Evolutionary conservation across 2,888 invertebrate genomes (phyloP), one percentile per base, ranked within the genome.

Genomic region (Apamea sordens): DNA sequence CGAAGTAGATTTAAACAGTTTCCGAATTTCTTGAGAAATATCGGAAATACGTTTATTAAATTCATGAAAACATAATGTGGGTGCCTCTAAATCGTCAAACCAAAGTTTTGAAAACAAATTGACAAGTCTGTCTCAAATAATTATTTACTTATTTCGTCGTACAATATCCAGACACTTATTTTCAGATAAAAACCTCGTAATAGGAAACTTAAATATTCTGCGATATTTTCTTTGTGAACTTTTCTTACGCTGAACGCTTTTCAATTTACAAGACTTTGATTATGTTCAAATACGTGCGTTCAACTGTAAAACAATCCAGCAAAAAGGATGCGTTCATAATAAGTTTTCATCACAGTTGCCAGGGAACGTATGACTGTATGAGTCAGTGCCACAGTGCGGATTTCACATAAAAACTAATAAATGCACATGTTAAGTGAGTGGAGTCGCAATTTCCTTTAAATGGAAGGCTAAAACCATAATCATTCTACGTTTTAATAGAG

Each of bases 341-440:
- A 70, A 68, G 70, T 84, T 85, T 79, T 73, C 70, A 86, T 76
- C 80, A 78, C 82, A 86, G 88, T 89, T 88, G 82, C 84, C 78
- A 84, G 81, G 87, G 69, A 89, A 89, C 83, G 63, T 61, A 78
- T 88, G 86, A 83, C 47, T 86, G 36, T 59, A 80, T 89, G 88
- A 89, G 65, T 89, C 90, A 91, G 56, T 72, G 64, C 64, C 59
- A 73, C 61, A 36, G 41, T 44, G 50, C 53, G 61, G 44, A 78
- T 82, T 68, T 77, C 65, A 75, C 32, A 70, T 70, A 59, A 80
- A 83, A 79, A n/a, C 8, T 36, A 83, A 83, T 79, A 80, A 76
- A 83, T 76, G 61, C 75, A 80, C 75, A 73, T 75, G 15, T 18
- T 74, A 59, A 75, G 59, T 67, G 32, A 47, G 15, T 72, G 44